phyloP scores from a whole-genome alignment of 1,140 invertebrate species.

The Listronotus oregonensis region DNA sequence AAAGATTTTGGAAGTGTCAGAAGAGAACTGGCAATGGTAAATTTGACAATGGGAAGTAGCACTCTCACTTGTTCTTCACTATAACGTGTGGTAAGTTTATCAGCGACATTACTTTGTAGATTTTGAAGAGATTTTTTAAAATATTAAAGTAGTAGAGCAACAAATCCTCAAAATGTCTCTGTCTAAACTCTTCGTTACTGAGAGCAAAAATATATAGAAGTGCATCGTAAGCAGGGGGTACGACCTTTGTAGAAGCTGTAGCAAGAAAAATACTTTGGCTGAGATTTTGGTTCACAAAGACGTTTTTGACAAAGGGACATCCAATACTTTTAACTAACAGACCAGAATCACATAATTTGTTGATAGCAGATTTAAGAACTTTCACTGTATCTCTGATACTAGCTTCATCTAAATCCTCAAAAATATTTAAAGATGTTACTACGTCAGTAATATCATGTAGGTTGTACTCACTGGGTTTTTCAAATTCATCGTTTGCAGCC shows the following conservation, averaged over 20 bases:
- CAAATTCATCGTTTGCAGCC: background rate
- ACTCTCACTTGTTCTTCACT: slow-evolving; percentile 2
- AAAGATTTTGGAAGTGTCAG: background rate
- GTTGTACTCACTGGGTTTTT: background rate
- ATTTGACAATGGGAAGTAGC: slow-evolving; percentile 16
- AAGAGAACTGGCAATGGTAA: background rate
- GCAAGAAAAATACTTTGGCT: background rate
- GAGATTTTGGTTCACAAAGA: background rate
- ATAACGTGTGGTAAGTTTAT: slow-evolving; percentile 8
- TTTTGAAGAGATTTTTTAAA: slow-evolving; percentile 2
- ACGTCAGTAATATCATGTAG: background rate
- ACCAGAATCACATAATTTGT: slow-evolving; percentile 7
- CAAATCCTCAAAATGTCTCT: slow-evolving; percentile 19
- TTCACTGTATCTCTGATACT: background rate
- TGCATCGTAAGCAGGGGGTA: slow-evolving; percentile 22
- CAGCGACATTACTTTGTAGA: background rate
- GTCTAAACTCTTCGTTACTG: slow-evolving; percentile 23
- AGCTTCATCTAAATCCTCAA: background rate
- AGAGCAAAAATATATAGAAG: slow-evolving; percentile 24
- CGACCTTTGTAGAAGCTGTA: background rate
- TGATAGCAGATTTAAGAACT: slow-evolving; percentile 3
- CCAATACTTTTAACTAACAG: slow-evolving; percentile 16
- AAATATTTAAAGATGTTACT: background rate
- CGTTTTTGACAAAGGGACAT: background rate
- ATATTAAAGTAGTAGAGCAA: slow-evolving; percentile 11